Conservation (phyloP, 2,888 invertebrate genomes). For the Charanyca ferruginea region DNA sequence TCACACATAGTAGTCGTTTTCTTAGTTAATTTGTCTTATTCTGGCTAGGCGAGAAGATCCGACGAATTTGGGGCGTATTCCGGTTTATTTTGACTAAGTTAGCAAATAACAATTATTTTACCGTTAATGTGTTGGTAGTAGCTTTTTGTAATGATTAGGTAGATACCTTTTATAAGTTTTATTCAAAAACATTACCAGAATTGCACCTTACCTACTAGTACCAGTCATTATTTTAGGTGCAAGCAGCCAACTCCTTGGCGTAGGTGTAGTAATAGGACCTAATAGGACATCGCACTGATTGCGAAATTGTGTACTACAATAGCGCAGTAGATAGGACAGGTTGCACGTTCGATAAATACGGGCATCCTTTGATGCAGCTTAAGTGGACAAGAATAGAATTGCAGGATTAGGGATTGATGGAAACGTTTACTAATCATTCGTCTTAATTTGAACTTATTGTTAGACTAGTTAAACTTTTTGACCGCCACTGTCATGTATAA, state of each 20-base stretch:
- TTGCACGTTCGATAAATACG: slow-evolving; percentile 33
- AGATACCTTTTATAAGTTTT: neutral
- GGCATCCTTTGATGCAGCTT: slow-evolving; percentile 48
- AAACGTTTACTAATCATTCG: slow-evolving; percentile 30
- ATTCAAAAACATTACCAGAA: neutral
- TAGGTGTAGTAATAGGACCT: slow-evolving; percentile 27
- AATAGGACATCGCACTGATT: slow-evolving; percentile 53
- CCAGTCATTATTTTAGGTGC: neutral
- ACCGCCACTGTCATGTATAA: too few species aligned
- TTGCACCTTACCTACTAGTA: slow-evolving; percentile 7
- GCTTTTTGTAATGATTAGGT: neutral
- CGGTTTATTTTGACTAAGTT: neutral
- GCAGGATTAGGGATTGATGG: slow-evolving; percentile 27
- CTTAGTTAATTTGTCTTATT: slow-evolving; percentile 1
- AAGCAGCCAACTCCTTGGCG: slow-evolving; percentile 7
- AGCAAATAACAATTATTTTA: neutral
- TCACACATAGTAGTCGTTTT: neutral
- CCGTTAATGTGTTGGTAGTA: neutral
- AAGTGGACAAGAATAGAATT: slow-evolving; percentile 53
- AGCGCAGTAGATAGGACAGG: slow-evolving; percentile 40
- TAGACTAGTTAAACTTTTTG: neutral
- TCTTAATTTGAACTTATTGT: slow-evolving; percentile 27
- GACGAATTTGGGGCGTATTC: neutral
- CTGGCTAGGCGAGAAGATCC: neutral
- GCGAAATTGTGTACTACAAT: slow-evolving; percentile 53